phyloP scores from a whole-genome alignment of 2,113 vertebrate genomes.

The Phalacrocorax pelagicus region DNA sequence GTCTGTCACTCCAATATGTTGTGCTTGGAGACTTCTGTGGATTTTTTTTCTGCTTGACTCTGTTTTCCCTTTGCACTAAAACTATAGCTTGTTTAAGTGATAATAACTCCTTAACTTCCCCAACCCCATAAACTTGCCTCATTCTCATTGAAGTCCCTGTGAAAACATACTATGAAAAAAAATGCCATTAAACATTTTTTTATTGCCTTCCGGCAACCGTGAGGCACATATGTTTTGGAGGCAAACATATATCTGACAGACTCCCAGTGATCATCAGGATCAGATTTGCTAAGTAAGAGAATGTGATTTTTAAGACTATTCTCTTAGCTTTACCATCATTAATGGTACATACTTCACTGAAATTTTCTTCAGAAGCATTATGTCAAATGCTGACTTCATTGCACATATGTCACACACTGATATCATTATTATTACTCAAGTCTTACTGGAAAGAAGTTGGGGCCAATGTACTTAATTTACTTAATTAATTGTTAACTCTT shows the following conservation, averaged over 20 bases:
- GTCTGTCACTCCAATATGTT: background rate
- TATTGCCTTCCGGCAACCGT: background rate
- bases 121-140: background rate
- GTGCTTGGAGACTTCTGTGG: background rate
- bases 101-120: background rate
- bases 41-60: background rate
- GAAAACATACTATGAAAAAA: background rate
- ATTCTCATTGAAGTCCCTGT: background rate
- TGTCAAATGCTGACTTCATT: constrained; percentile 53
- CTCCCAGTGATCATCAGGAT: background rate
- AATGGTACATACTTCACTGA: background rate
- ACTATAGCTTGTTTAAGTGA: background rate
- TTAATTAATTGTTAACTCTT: constrained; percentile 43
- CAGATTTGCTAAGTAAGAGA: constrained; percentile 7
- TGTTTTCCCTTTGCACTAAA: background rate
- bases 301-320: background rate
- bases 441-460: constrained; percentile 46
- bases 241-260: background rate
- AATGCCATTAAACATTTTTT: background rate
- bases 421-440: constrained; percentile 28
- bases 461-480: constrained; percentile 41
- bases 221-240: background rate
- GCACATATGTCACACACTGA: constrained; percentile 24
- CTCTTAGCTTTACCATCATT: background rate
- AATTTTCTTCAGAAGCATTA: constrained; percentile 14